phyloP scores from a whole-genome alignment of 2,888 invertebrate genomes.

The Ctena decussata region DNA sequence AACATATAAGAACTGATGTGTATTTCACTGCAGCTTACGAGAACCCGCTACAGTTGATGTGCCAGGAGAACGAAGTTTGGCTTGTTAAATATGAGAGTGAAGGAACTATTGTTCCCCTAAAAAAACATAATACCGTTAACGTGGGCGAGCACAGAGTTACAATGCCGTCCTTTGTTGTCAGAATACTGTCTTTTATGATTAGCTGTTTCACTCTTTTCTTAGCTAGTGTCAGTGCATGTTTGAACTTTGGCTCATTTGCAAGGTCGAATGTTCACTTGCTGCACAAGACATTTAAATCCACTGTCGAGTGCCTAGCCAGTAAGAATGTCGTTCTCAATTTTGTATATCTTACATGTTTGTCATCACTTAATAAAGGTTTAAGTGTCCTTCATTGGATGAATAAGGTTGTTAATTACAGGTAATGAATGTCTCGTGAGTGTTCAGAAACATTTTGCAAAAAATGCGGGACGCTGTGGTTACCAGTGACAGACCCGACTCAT shows the following conservation, averaged over 20 bases:
- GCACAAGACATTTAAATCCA: not conserved
- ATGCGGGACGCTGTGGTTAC: too few relatives aligned
- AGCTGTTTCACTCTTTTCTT: not conserved
- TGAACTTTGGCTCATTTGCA: not conserved
- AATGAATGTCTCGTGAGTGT: not conserved
- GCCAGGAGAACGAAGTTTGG: slow-evolving; percentile 50
- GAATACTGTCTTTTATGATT: not conserved
- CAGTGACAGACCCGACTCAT: too few relatives aligned
- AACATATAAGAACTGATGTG: slow-evolving; percentile 51
- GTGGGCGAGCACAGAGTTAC: not conserved
- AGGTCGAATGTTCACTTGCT: not conserved
- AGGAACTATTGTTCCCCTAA: not conserved
- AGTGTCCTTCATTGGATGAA: not conserved
- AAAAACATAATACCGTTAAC: not conserved
- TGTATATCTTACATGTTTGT: not conserved
- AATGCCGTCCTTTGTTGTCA: not conserved
- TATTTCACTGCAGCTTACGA: slow-evolving; percentile 54
- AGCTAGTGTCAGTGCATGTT: not conserved
- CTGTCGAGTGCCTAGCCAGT: not conserved
- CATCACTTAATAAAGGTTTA: not conserved
- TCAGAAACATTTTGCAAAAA: too few relatives aligned
- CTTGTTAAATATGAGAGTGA: slow-evolving; percentile 40
- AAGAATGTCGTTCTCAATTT: not conserved
- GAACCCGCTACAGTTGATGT: slow-evolving; percentile 51
- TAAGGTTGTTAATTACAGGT: not conserved